Conservation (phyloP, 2,113 vertebrate genomes). For the Tenrec ecaudatus region DNA sequence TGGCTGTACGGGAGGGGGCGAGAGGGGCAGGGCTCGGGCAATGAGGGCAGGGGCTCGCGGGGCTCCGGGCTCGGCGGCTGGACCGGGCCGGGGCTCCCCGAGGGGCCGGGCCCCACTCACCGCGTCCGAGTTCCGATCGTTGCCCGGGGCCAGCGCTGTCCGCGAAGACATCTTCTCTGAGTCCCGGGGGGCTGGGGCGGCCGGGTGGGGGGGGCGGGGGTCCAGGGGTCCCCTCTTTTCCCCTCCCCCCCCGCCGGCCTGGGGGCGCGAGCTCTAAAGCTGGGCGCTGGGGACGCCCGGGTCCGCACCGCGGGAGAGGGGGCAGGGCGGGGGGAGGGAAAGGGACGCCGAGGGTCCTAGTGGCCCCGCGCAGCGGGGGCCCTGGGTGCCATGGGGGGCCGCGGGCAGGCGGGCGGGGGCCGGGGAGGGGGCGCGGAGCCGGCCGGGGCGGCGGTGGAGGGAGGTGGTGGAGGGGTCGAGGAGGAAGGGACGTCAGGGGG, state of each 20-base stretch:
- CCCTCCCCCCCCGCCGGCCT: slow-evolving; percentile 72
- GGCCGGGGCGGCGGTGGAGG: slow-evolving; percentile 74
- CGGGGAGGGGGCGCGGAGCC: slow-evolving; percentile 76
- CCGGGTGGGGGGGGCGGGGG: slow-evolving; percentile 73
- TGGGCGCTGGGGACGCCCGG: slow-evolving; percentile 67
- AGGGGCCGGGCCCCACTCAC: slow-evolving; percentile 75
- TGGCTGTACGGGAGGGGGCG: background rate
- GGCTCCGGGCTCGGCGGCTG: background rate
- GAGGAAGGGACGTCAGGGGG: slow-evolving; percentile 81
- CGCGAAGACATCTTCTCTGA: slow-evolving; percentile 80
- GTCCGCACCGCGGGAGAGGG: slow-evolving; percentile 41
- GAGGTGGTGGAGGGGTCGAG: slow-evolving; percentile 58
- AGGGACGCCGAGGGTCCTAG: slow-evolving; percentile 55
- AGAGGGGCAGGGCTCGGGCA: background rate
- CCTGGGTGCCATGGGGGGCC: slow-evolving; percentile 59
- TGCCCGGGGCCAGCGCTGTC: slow-evolving; percentile 81
- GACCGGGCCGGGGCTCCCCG: slow-evolving; percentile 6
- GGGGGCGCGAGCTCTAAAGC: slow-evolving; percentile 62
- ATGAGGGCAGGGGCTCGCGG: background rate
- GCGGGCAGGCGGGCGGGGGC: slow-evolving; percentile 39
- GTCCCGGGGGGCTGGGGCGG: slow-evolving; percentile 55
- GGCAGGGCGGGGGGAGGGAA: slow-evolving; percentile 38
- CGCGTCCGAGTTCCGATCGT: slow-evolving; percentile 82
- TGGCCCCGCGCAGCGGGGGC: slow-evolving; percentile 1
- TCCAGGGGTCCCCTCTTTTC: slow-evolving; percentile 47